Percentiles rank a stretch among this genome's conserved stretches.
Evolutionary conservation across 2,888 invertebrate species (phyloP).

Genomic region (Troglohyphantes excavatus): DNA sequence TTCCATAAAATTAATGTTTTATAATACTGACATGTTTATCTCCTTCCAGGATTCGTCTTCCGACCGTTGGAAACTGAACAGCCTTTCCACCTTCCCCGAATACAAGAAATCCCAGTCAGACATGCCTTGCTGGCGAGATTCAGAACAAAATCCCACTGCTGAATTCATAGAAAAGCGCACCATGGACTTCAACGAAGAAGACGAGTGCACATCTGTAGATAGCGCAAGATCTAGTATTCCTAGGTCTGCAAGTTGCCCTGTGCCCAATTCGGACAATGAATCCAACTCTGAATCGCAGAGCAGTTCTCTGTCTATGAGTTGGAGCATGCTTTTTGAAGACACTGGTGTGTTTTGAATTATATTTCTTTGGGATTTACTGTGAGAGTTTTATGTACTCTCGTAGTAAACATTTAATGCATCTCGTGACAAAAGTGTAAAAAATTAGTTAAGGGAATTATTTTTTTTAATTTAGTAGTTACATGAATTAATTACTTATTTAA

Average conservation of each 20-base stretch:
- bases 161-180: slow-evolving; percentile 39
- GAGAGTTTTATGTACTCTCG: too few relatives aligned
- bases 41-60: slow-evolving; percentile 1
- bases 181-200: slow-evolving; percentile 49
- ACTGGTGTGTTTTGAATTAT: slow-evolving; percentile 49
- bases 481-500: not conserved
- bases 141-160: slow-evolving; percentile 69
- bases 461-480: not conserved
- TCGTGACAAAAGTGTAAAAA: not conserved
- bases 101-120: slow-evolving; percentile 7
- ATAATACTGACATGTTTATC: too few relatives aligned
- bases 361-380: too few relatives aligned
- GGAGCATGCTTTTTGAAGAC: slow-evolving; percentile 76
- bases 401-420: too few relatives aligned
- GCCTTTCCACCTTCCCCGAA: slow-evolving; percentile 1
- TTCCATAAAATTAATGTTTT: too few relatives aligned
- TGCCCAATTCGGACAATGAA: slow-evolving; percentile 50
- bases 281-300: slow-evolving; percentile 41
- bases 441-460: not conserved
- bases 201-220: not conserved
- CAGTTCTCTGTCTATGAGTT: slow-evolving; percentile 59
- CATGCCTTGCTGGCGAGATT: slow-evolving; percentile 25
- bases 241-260: slow-evolving; percentile 65
- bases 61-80: slow-evolving; percentile 25
- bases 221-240: slow-evolving; percentile 31